Evolutionary conservation across 2,113 vertebrate genomes (phyloP).

Genomic region (Sinosuthora webbiana): DNA sequence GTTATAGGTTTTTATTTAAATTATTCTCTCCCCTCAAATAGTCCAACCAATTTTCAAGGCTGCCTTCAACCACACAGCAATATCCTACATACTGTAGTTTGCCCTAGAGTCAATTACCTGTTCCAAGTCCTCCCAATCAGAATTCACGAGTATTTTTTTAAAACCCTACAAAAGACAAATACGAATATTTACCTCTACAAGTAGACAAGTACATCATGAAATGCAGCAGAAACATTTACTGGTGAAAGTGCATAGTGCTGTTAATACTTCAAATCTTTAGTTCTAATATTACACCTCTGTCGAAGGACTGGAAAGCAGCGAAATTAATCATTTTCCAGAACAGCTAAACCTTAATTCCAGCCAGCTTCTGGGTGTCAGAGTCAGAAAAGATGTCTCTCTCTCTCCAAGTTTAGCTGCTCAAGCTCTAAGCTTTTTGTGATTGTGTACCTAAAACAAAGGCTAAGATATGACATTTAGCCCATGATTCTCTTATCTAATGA

Average conservation of each 20-base stretch:
- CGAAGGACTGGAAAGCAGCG: neutral
- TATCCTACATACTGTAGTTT: neutral
- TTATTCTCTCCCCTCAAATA: neutral
- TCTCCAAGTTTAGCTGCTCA: neutral
- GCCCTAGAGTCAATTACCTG: conserved; percentile 61
- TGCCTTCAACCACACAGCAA: neutral
- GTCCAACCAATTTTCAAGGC: neutral
- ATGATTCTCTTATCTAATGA: neutral
- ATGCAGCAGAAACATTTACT: conserved; percentile 31
- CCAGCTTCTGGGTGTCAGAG: neutral
- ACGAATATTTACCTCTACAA: conserved; percentile 20
- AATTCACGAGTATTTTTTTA: conserved; percentile 68
- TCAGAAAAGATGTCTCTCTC: neutral
- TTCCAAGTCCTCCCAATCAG: conserved; percentile 74
- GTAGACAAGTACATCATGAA: conserved; percentile 22
- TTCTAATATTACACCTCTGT: neutral
- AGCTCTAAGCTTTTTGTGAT: neutral
- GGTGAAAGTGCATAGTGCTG: neutral
- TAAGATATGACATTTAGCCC: neutral
- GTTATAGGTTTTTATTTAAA: neutral
- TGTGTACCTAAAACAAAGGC: neutral
- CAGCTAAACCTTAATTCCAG: neutral
- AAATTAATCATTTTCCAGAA: neutral
- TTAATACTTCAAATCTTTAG: neutral
- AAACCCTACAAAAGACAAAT: conserved; percentile 64